Evolutionary conservation across 2,113 vertebrate genomes (phyloP), one percentile per base, ranked within the genome.

Genomic region (Antechinus stuartii): DNA sequence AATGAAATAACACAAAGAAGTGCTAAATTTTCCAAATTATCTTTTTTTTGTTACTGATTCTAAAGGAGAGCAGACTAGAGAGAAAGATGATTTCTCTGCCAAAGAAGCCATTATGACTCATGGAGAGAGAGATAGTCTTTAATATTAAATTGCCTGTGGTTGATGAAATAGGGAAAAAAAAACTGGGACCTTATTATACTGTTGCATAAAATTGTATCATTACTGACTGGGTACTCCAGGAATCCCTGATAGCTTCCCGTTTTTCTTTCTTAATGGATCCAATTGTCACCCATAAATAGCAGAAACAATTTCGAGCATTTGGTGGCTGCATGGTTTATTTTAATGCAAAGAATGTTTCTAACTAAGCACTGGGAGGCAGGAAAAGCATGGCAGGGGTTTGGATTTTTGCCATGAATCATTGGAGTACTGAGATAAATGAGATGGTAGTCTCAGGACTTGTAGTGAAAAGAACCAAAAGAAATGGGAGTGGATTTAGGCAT

Each of bases 161-260:
- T 97, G 94, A 94, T 93, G 94, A 98, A 97, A 94, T 91, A 96
- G 94, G 98, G n/a, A n/a, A 97, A 54, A 30, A 97, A 95, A 94
- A 96, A 93, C 94, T 93, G 94, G 54, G 4, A 93, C 22, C 92
- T 95, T 93, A 92, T 97, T 95, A 97, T 90, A 95, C 90, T 98
- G 96, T 96, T 95, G 96, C 52, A 97, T 95, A 90, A 98, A 96
- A 96, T 95, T 90, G 89, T 46, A 96, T 96, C 91, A 54, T 84
- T 84, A n/a, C 92, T 96, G 95, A 97, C 90, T 92, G 94, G 61
- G 1, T 19, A 94, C 96, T 97, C 92, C 11, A 96, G 12, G 56
- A 7, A 35, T 94, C 46, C 68, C 53, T 94, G 92, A 92, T 50
- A 95, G 54, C 49, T 96, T 61, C 95, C 52, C 0, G 7, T 84